Base-by-base conservation (phyloP, 30 jellyfish, hydroid and myxozoan species). In the Sanderia malayensis region DNA sequence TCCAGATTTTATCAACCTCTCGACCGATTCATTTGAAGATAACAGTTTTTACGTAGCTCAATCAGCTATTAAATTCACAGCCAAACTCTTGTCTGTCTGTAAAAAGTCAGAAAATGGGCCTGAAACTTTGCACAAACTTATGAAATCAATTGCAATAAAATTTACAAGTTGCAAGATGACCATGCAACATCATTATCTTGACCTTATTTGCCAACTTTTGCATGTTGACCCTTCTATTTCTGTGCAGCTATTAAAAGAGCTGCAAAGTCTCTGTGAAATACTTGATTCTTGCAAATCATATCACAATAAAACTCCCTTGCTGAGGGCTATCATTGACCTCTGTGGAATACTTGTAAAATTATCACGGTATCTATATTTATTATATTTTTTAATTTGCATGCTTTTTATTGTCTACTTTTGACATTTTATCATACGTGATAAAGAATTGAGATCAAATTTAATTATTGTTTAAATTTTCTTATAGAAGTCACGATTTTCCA, bases 21-120 rank as follows among this genome's bases (percentile, higher is more conserved):
- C 80, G 25, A 44, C 46, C 17, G 17, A 61, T 32, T 70, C 89
- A 11, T 66, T 78, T 61, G 32, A 30, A 9, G 89, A 78, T 26
- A 20, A 73, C 2, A 78, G 89, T 44, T 78, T 64, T 31, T 78
- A 64, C 46, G 89, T 78, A 9, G 28, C 44, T 31, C 31, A 67
- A 31, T 64, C 89, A 11, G 74, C 89, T 58, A 34, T 49, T 47
- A 25, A 11, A 57, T 65, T 78, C 66, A 31, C 65, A 29, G 26
- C 69, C 4, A 70, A 23, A 18, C 29, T 78, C 4, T 49, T 49
- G 27, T 4, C 64, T 17, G 31, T 22, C 2, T 4, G 9, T 73
- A 20, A 33, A 24, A 18, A 41, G 4, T 25, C 45, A 29, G 33
- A 20, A 60, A 44, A 60, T 7, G 73, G 59, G 24, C 31, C 70